Evolutionary conservation across 2,113 vertebrate genomes (phyloP).

Genomic region (Brachyistius frenatus): DNA sequence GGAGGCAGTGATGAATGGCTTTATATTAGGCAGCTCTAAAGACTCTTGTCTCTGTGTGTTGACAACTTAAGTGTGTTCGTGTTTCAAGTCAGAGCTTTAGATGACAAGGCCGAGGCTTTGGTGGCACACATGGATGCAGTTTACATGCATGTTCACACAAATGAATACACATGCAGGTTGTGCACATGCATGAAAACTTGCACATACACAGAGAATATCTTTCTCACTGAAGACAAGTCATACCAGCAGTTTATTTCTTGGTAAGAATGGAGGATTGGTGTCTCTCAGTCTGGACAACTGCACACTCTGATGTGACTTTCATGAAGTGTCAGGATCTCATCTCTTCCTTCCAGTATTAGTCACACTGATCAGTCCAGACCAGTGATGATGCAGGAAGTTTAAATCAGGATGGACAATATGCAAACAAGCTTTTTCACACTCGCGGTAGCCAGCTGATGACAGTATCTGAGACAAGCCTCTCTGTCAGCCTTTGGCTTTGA

Average conservation of each 20-base stretch:
- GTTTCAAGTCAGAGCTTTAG: not conserved
- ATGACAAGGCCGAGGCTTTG: not conserved
- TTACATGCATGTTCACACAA: not conserved
- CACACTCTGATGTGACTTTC: not conserved
- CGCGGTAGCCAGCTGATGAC: not conserved
- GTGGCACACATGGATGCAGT: not conserved
- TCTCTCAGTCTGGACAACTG: not conserved
- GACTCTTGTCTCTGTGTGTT: not conserved
- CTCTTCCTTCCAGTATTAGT: not conserved
- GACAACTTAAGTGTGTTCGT: not conserved
- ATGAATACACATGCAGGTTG: not conserved
- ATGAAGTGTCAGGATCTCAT: not conserved
- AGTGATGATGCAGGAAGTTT: not conserved
- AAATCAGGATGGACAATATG: not conserved
- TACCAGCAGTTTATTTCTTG: not conserved
- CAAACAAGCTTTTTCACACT: conserved; percentile 1
- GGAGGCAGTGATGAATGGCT: not conserved
- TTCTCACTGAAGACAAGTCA: not conserved
- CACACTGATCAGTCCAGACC: not conserved
- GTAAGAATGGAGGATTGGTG: not conserved
- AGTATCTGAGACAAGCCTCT: conserved; percentile 23
- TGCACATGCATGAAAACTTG: not conserved
- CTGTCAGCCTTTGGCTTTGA: conserved; percentile 25
- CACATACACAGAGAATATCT: not conserved
- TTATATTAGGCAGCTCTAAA: not conserved